Conservation (phyloP, 2,113 vertebrate genomes). For the Motacilla alba region DNA sequence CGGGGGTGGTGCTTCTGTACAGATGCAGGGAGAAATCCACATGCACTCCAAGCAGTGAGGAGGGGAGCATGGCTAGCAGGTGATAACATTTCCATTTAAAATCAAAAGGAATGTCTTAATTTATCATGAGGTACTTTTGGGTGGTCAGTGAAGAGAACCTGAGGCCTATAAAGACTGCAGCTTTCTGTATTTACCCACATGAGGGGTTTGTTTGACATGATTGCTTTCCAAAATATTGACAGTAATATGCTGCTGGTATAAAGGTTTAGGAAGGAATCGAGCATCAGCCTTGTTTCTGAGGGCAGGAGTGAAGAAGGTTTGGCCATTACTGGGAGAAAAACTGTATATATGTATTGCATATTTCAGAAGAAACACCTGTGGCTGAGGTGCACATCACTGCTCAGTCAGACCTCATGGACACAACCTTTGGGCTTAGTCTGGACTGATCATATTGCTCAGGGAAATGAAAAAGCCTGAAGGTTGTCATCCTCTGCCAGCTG, state of each 20-base stretch:
- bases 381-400: not conserved
- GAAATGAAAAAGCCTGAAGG: not conserved
- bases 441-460: not conserved
- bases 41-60: not conserved
- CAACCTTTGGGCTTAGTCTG: not conserved
- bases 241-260: not conserved
- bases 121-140: not conserved
- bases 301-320: not conserved
- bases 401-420: not conserved
- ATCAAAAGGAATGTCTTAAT: not conserved
- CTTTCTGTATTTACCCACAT: not conserved
- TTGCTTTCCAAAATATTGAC: not conserved
- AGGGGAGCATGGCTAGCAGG: not conserved
- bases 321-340: not conserved
- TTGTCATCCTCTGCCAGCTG: not conserved
- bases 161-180: not conserved
- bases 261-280: not conserved
- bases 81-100: not conserved
- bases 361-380: not conserved
- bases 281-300: not conserved
- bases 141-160: not conserved
- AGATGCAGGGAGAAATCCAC: not conserved
- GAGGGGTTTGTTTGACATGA: not conserved
- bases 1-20: not conserved
- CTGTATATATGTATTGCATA: rapidly evolving